These are phyloP conservation scores for Chirona hameri DNA, from an alignment of 2,888 invertebrate species.

Conservation along the genomic window DNA sequence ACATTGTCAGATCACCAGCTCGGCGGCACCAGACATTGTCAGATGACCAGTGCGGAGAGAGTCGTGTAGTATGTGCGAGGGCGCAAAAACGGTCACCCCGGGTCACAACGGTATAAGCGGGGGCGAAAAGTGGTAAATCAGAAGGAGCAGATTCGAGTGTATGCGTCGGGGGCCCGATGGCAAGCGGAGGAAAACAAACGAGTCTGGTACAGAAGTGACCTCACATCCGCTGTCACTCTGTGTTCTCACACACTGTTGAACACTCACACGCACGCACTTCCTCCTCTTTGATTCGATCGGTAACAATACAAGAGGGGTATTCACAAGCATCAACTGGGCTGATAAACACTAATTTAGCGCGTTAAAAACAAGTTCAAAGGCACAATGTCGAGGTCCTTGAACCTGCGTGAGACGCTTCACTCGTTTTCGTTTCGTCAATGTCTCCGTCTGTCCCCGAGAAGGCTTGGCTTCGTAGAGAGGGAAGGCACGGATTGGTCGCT, in stretches of 20 bases:
- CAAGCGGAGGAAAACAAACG: not conserved
- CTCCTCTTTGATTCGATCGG: not conserved
- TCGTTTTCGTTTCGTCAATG: not conserved
- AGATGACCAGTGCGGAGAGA: not conserved
- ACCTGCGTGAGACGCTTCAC: not conserved
- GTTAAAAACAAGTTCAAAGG: conserved; percentile 25
- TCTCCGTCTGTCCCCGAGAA: not conserved
- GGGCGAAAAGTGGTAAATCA: not conserved
- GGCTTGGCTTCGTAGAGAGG: not conserved
- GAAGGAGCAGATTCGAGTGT: not conserved
- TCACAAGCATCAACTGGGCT: not conserved
- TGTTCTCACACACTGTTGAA: not conserved
- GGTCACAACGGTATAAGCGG: not conserved
- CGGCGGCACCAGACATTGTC: not conserved
- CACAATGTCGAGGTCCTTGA: conserved; percentile 13
- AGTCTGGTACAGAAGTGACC: not conserved
- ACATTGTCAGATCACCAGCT: not conserved
- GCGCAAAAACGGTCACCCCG: not conserved
- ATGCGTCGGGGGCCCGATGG: not conserved
- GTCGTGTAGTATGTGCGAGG: not conserved
- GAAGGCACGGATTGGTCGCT: conserved; percentile 25
- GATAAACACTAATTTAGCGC: conserved; percentile 27
- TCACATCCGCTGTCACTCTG: not conserved
- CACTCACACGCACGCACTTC: not conserved
- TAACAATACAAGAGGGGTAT: not conserved